A percentile compares a stretch with the other conserved stretches of the same genome.
These are phyloP conservation scores for Catharus fuscescens DNA, from an alignment of 2,113 vertebrate genomes.

Conservation along the genomic window DNA sequence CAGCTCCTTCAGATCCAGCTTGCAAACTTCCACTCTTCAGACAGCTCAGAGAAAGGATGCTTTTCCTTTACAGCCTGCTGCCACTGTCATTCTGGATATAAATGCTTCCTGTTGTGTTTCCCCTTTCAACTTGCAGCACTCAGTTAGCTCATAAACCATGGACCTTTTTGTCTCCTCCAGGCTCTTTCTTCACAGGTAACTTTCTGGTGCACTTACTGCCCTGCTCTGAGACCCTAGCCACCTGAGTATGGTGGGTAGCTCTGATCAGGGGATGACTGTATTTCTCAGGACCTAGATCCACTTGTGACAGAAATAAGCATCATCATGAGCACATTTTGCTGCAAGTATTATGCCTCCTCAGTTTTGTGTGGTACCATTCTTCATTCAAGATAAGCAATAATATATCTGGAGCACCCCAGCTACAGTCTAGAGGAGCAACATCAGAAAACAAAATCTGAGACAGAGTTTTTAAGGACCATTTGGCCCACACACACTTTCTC, in stretches of 20 bases:
- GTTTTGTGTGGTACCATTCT: background rate
- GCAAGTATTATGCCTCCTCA: background rate
- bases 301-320: background rate
- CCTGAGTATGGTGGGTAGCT: background rate
- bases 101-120: background rate
- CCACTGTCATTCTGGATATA: background rate
- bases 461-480: background rate
- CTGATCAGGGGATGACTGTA: background rate
- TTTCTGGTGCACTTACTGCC: background rate
- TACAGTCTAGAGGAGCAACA: background rate
- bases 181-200: background rate
- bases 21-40: conserved; percentile 1
- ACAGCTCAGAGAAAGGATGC: background rate
- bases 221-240: background rate
- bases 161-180: background rate
- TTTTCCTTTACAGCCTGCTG: conserved; percentile 7
- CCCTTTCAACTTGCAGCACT: background rate
- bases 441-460: background rate
- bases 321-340: background rate
- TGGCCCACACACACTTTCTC: background rate
- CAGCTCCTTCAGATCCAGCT: background rate
- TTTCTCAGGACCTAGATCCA: background rate
- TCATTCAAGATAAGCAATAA: background rate
- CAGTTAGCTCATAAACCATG: background rate
- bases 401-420: background rate